Evolutionary conservation across 30 jellyfish, hydroid and myxozoan genomes (phyloP).

Genomic region (Morbakka virulenta): DNA sequence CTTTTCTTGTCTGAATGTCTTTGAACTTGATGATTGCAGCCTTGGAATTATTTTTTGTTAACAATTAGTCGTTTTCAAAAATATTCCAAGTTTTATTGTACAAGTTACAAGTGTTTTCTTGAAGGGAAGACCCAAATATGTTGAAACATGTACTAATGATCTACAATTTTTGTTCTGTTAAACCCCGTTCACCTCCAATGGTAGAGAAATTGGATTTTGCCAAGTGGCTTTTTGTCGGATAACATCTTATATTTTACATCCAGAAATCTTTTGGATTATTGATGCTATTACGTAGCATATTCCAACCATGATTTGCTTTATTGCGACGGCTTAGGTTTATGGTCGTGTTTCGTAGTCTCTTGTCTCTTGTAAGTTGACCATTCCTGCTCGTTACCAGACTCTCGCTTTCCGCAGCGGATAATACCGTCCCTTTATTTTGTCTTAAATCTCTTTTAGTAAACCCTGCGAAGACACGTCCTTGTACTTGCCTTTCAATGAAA

Average conservation of each 20-base stretch:
- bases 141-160: too few species aligned
- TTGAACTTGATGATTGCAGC: too few species aligned
- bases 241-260: conserved; percentile 45
- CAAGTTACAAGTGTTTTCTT: too few species aligned
- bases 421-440: conserved; percentile 29
- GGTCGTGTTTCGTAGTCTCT: conserved; percentile 33
- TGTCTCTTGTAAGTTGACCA: conserved; percentile 51
- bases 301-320: conserved; percentile 56
- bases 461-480: conserved; percentile 55
- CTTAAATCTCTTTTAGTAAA: conserved; percentile 46
- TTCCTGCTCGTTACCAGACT: conserved; percentile 11
- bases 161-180: too few species aligned
- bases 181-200: conserved; percentile 24
- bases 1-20: too few species aligned
- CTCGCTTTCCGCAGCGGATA: conserved; percentile 43
- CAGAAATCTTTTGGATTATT: conserved; percentile 46
- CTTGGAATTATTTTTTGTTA: too few species aligned
- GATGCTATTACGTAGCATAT: conserved; percentile 33
- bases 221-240: conserved; percentile 30
- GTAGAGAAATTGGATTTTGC: conserved; percentile 27
- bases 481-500: conserved; percentile 25
- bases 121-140: too few species aligned
- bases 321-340: conserved; percentile 45
- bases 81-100: too few species aligned
- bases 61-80: too few species aligned